phyloP scores from a whole-genome alignment of 1,140 invertebrate species.

The Drosophila littoralis region DNA sequence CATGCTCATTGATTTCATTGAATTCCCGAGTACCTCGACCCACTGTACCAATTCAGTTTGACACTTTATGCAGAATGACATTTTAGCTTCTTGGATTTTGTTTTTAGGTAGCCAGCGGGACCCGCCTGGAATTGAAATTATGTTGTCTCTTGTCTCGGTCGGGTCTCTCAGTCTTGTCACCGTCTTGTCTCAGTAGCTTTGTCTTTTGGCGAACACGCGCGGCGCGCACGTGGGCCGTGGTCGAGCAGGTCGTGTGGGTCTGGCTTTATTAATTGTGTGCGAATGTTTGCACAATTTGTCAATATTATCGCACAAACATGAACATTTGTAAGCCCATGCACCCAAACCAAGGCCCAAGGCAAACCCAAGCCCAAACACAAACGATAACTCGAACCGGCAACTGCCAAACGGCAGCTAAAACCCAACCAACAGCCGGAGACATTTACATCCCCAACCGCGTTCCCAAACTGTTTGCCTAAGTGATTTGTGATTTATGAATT shows the following conservation, averaged over 20 bases:
- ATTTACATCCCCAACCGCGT: constrained; percentile 23
- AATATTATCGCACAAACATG: constrained; percentile 79
- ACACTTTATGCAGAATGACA: constrained; percentile 35
- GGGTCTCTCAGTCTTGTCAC: constrained; percentile 27
- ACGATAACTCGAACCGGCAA: constrained; percentile 10
- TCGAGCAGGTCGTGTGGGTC: constrained; percentile 51
- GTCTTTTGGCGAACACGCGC: constrained; percentile 58
- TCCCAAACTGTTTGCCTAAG: constrained; percentile 61
- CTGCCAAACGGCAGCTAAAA: not conserved
- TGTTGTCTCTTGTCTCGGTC: constrained; percentile 60
- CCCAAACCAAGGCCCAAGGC: constrained; percentile 8
- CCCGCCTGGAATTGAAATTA: constrained; percentile 66
- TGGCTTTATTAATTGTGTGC: constrained; percentile 80
- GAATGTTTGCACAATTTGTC: constrained; percentile 84
- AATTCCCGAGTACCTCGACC: not conserved
- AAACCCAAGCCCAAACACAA: not conserved
- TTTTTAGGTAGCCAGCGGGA: constrained; percentile 50
- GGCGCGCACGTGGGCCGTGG: constrained; percentile 57
- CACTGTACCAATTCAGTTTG: constrained; percentile 26
- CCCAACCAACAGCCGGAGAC: constrained; percentile 8
- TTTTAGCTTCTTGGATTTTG: constrained; percentile 40
- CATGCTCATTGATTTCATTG: not conserved
- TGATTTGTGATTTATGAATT: constrained; percentile 81
- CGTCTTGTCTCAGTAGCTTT: constrained; percentile 47
- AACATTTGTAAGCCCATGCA: constrained; percentile 58